Percentiles rank a stretch among this genome's conserved stretches.
Conservation (phyloP, 1,140 invertebrate species). For the Oryzaephilus surinamensis region DNA sequence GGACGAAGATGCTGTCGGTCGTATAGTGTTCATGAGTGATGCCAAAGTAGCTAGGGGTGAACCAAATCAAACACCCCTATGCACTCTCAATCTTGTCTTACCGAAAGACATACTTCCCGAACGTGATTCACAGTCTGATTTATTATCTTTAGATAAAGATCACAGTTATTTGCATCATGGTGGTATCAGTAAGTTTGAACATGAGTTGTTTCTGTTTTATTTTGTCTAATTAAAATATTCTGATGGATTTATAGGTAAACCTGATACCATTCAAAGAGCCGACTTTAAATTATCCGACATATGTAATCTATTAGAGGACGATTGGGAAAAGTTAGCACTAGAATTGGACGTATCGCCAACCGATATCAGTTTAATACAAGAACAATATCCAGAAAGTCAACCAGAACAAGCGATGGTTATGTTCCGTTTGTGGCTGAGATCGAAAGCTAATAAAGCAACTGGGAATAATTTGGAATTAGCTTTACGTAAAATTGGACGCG, state of each 20-base stretch:
- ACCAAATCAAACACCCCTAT: constrained; percentile 75
- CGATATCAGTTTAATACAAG: constrained; percentile 61
- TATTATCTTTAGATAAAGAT: constrained; percentile 53
- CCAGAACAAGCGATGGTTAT: constrained; percentile 68
- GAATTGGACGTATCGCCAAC: constrained; percentile 56
- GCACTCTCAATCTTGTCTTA: constrained; percentile 80
- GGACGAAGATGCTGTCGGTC: constrained; percentile 69
- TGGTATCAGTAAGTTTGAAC: constrained; percentile 43
- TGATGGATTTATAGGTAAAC: constrained; percentile 40
- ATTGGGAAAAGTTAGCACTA: constrained; percentile 63
- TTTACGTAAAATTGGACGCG: constrained; percentile 58
- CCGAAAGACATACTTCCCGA: constrained; percentile 67
- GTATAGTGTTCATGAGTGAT: constrained; percentile 92
- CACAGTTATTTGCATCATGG: constrained; percentile 51
- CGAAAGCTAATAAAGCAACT: constrained; percentile 52
- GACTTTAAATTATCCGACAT: constrained; percentile 70
- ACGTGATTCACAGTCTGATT: constrained; percentile 59
- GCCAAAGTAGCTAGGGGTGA: constrained; percentile 77
- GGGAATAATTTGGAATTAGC: constrained; percentile 66
- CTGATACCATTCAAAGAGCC: constrained; percentile 60
- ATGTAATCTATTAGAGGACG: constrained; percentile 60
- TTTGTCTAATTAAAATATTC: constrained; percentile 5
- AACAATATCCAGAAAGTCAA: constrained; percentile 56
- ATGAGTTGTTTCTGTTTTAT: too few relatives aligned
- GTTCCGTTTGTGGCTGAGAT: constrained; percentile 55